Conservation (phyloP, 2,797 vertebrate species). For the Amblyraja radiata region DNA sequence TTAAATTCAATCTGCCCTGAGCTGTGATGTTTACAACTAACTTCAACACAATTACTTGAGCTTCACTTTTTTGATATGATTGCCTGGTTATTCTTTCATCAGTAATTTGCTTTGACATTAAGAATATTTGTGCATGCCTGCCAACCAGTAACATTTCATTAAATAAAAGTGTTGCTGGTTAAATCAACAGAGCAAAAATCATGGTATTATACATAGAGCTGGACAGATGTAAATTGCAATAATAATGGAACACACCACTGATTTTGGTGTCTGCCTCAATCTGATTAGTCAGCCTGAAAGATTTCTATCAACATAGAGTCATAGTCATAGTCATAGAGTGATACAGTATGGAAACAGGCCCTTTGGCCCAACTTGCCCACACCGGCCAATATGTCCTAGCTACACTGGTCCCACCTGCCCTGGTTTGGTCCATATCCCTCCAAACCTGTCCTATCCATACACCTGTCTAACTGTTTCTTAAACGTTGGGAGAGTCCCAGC, state of each 20-base stretch:
- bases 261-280: background rate
- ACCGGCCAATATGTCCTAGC: too few species aligned
- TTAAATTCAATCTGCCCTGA: too few species aligned
- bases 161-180: background rate
- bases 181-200: background rate
- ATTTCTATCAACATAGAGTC: background rate
- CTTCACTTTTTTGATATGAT: background rate
- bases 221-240: background rate
- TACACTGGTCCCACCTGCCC: too few species aligned
- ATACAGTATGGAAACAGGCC: too few species aligned
- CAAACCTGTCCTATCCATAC: too few species aligned
- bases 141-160: background rate
- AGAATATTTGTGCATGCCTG: background rate
- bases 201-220: background rate
- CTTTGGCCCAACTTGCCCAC: too few species aligned
- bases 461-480: too few species aligned
- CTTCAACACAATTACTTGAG: too few species aligned
- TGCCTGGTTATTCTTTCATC: background rate
- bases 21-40: too few species aligned
- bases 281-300: background rate
- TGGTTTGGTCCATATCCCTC: too few species aligned
- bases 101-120: background rate
- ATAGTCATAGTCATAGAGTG: too few species aligned
- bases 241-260: background rate
- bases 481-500: too few species aligned